A percentile compares a stretch with the other conserved stretches of the same genome.
Conservation (phyloP, 2,113 vertebrate genomes). For the Rallus limicola region DNA sequence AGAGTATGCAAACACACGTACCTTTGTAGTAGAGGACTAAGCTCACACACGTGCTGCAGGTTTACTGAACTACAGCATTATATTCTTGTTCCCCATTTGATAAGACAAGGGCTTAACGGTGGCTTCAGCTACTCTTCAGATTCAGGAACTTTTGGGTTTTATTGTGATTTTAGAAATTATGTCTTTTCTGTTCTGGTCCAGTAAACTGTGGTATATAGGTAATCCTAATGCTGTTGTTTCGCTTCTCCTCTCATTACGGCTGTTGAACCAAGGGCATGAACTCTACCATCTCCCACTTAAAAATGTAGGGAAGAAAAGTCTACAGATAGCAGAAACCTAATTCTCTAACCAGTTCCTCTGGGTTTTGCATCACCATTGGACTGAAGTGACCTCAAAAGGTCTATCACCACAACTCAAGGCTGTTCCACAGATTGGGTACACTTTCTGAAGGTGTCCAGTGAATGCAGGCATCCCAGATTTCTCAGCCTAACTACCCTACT, state of each 20-base stretch:
- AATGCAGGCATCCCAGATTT: not conserved
- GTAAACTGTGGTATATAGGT: not conserved
- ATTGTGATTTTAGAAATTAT: not conserved
- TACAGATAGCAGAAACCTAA: not conserved
- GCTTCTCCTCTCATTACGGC: not conserved
- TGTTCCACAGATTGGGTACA: not conserved
- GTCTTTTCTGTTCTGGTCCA: not conserved
- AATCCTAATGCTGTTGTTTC: not conserved
- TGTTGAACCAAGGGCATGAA: not conserved
- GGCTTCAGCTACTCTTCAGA: not conserved
- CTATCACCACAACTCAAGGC: not conserved
- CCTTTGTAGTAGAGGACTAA: not conserved
- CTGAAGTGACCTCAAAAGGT: not conserved
- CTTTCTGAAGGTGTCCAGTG: not conserved
- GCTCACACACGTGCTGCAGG: not conserved
- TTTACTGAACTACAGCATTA: not conserved
- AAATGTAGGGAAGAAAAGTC: not conserved
- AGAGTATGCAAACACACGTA: not conserved
- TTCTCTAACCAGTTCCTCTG: not conserved
- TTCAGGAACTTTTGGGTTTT: not conserved
- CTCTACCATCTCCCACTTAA: not conserved
- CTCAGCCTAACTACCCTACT: not conserved
- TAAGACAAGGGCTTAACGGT: not conserved
- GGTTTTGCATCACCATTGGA: not conserved
- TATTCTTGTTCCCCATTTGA: not conserved